phyloP scores from a whole-genome alignment of 2,113 vertebrate genomes.

The Canis aureus region DNA sequence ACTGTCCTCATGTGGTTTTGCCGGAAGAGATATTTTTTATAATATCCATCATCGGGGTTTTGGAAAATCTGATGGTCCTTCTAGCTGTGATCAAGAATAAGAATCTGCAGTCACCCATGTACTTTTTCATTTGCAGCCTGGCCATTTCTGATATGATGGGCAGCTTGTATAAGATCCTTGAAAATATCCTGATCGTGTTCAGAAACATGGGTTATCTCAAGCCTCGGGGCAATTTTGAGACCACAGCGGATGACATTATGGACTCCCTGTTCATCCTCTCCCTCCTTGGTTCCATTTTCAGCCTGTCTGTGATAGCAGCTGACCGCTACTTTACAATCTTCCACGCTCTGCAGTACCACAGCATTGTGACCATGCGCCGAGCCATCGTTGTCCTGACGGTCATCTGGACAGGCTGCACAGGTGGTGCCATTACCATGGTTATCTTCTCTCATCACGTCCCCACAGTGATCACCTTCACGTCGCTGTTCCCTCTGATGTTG shows the following conservation, averaged over 20 bases:
- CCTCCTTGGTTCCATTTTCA: slow-evolving; percentile 95
- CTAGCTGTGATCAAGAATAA: slow-evolving; percentile 93
- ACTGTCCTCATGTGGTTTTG: slow-evolving; percentile 91
- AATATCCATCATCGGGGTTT: slow-evolving; percentile 91
- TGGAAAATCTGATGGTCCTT: slow-evolving; percentile 95
- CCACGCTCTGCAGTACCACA: slow-evolving; percentile 94
- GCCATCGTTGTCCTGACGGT: slow-evolving; percentile 85
- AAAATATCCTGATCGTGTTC: slow-evolving; percentile 93
- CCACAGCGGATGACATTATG: slow-evolving; percentile 92
- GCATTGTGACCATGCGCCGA: slow-evolving; percentile 93
- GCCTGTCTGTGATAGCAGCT: slow-evolving; percentile 94
- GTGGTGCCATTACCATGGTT: slow-evolving; percentile 91
- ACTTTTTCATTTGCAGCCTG: slow-evolving; percentile 97
- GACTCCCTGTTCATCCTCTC: slow-evolving; percentile 95
- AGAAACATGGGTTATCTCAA: slow-evolving; percentile 90
- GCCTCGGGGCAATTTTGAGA: slow-evolving; percentile 87
- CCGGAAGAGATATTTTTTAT: slow-evolving; percentile 93
- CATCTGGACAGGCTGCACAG: slow-evolving; percentile 92
- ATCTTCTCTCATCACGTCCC: slow-evolving; percentile 89
- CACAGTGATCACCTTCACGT: slow-evolving; percentile 92
- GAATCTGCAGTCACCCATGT: slow-evolving; percentile 97
- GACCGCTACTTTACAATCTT: slow-evolving; percentile 98
- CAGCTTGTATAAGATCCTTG: slow-evolving; percentile 94
- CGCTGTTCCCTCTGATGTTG: slow-evolving; percentile 92
- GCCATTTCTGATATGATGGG: slow-evolving; percentile 96